Conservation (phyloP, 2,888 invertebrate genomes). For the Glaucopsyche alexis region DNA sequence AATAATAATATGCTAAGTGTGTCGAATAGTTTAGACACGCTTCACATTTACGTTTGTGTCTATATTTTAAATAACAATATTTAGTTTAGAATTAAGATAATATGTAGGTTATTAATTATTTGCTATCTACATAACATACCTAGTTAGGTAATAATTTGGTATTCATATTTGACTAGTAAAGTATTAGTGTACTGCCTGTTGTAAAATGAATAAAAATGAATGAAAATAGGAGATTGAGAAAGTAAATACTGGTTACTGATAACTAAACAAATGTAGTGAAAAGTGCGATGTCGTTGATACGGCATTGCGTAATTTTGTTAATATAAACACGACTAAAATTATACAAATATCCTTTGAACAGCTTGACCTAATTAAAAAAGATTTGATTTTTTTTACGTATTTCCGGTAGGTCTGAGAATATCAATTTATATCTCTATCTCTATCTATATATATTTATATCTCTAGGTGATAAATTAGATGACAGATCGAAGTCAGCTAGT, state of each 20-base stretch:
- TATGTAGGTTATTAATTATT: not conserved
- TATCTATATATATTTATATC: no score
- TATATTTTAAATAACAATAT: not conserved
- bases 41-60: not conserved
- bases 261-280: not conserved
- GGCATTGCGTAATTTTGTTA: conserved; percentile 39
- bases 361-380: no score
- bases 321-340: not conserved
- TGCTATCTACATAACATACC: no score
- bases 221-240: not conserved
- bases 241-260: not conserved
- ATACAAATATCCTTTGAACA: no score
- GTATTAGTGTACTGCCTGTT: no score
- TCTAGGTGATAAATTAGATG: no score
- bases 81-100: not conserved
- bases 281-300: conserved; percentile 37
- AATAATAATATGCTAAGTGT: not conserved
- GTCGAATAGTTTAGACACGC: not conserved
- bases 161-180: no score
- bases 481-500: no score
- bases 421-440: no score
- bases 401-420: no score
- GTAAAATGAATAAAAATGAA: not conserved
- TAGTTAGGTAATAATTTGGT: not conserved
- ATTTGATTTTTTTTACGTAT: no score